Percentiles rank a stretch among this genome's conserved stretches.
Conservation (phyloP, 2,113 vertebrate species). For the Rhynchomys soricoides region DNA sequence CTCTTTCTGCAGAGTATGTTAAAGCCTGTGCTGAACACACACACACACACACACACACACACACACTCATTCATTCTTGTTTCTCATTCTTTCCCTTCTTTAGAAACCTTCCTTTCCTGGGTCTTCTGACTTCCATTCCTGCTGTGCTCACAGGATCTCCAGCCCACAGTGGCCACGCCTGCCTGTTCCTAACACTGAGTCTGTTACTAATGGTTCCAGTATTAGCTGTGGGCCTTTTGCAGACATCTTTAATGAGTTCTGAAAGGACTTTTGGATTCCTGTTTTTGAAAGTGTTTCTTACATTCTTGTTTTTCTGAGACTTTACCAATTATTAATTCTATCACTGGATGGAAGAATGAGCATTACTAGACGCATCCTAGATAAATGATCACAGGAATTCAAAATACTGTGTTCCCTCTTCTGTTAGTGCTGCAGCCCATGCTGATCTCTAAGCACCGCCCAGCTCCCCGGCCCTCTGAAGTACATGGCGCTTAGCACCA, state of each 20-base stretch:
- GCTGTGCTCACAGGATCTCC: not conserved
- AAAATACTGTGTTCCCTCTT: not conserved
- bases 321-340: not conserved
- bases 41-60: too few species aligned
- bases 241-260: not conserved
- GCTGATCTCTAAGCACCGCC: not conserved
- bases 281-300: not conserved
- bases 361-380: not conserved
- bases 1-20: not conserved
- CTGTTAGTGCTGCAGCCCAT: not conserved
- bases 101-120: not conserved
- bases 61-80: too few species aligned
- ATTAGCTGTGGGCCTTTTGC: not conserved
- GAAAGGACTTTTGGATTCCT: not conserved
- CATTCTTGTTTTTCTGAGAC: not conserved
- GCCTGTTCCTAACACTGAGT: not conserved
- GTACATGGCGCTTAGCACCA: not conserved
- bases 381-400: not conserved
- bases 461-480: not conserved
- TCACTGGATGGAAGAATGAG: not conserved
- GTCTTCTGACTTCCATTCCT: not conserved
- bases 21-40: not conserved
- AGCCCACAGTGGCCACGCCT: not conserved
- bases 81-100: not conserved
- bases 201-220: not conserved